phyloP scores from a whole-genome alignment of 1,140 invertebrate genomes.

The Pogonomyrmex barbatus region DNA sequence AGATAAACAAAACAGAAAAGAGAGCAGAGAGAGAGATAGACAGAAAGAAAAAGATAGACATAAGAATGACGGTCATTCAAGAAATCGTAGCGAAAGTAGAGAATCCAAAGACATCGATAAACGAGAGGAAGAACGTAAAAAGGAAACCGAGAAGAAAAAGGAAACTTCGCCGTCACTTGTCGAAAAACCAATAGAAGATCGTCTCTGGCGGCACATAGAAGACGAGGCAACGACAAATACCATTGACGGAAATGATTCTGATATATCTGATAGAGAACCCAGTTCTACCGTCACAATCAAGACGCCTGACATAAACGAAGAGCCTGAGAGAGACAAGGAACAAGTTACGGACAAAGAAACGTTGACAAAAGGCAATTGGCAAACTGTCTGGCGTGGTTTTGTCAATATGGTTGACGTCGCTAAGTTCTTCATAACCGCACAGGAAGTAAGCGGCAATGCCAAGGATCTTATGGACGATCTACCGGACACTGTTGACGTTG shows the following conservation, averaged over 20 bases:
- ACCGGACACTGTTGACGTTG: slow-evolving; percentile 93
- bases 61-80: slow-evolving; percentile 65
- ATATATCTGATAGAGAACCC: slow-evolving; percentile 86
- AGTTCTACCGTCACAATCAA: slow-evolving; percentile 88
- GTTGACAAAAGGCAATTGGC: slow-evolving; percentile 76
- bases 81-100: slow-evolving; percentile 63
- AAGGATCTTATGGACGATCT: slow-evolving; percentile 90
- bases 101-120: slow-evolving; percentile 77
- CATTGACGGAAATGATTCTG: slow-evolving; percentile 84
- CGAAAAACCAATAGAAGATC: slow-evolving; percentile 82
- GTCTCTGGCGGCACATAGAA: slow-evolving; percentile 84
- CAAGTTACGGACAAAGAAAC: slow-evolving; percentile 61
- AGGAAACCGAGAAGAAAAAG: slow-evolving; percentile 77
- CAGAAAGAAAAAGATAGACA: slow-evolving; percentile 78
- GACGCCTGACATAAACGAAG: slow-evolving; percentile 86
- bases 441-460: slow-evolving; percentile 92
- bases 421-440: slow-evolving; percentile 94
- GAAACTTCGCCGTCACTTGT: slow-evolving; percentile 63
- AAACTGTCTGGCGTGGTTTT: slow-evolving; percentile 93
- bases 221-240: slow-evolving; percentile 83
- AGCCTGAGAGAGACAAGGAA: slow-evolving; percentile 81
- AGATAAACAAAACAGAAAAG: slow-evolving; percentile 75
- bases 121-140: slow-evolving; percentile 72
- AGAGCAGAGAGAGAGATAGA: slow-evolving; percentile 67
- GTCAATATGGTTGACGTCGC: slow-evolving; percentile 97